phyloP scores from a whole-genome alignment of 2,888 invertebrate species.

The Rotaria socialis region DNA sequence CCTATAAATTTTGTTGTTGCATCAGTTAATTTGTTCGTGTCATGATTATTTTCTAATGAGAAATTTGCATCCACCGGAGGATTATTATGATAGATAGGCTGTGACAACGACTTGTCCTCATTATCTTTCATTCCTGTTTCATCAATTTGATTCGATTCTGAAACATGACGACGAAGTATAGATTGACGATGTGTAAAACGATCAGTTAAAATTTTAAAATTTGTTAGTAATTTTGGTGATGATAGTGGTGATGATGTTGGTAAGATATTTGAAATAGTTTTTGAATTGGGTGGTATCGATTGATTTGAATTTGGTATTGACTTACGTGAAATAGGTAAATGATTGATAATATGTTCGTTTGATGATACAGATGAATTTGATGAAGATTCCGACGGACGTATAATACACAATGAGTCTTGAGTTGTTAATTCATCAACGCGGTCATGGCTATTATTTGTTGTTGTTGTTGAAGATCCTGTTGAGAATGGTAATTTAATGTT shows the following conservation, averaged over 20 bases:
- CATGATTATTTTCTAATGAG: not conserved
- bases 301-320: not conserved
- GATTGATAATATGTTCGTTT: not conserved
- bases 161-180: constrained; percentile 2
- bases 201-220: not conserved
- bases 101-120: not conserved
- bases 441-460: constrained; percentile 32
- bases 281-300: not conserved
- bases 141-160: not conserved
- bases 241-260: not conserved
- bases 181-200: not conserved
- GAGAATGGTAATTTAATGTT: constrained; percentile 4
- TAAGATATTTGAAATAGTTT: not conserved
- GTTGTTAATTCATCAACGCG: not conserved
- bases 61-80: not conserved
- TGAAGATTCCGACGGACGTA: not conserved
- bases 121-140: not conserved
- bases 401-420: not conserved
- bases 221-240: not conserved
- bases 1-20: not conserved
- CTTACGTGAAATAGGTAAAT: no score
- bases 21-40: not conserved
- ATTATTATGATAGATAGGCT: not conserved
- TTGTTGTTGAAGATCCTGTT: constrained; percentile 48
- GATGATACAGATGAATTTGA: constrained; percentile 30